These are phyloP conservation scores for Coboldia fuscipes DNA, from an alignment of 1,140 invertebrate species.

Conservation along the genomic window DNA sequence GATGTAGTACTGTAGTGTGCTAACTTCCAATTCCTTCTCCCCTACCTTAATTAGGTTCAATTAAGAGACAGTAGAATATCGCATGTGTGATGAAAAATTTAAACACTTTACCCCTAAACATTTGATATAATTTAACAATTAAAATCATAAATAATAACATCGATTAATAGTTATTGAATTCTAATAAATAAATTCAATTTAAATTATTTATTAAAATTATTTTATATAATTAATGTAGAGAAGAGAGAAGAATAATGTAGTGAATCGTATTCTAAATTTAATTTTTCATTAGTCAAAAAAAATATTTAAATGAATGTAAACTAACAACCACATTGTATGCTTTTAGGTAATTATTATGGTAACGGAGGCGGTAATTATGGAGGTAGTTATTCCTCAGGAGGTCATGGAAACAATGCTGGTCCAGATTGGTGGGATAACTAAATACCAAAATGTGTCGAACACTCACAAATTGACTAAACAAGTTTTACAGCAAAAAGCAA, in stretches of 20 bases:
- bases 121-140: too few relatives aligned
- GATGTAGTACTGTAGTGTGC: conserved; percentile 17
- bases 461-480: too few relatives aligned
- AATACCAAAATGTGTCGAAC: too few relatives aligned
- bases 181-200: background rate
- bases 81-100: background rate
- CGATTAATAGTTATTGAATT: too few relatives aligned
- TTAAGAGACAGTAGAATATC: conserved; percentile 6
- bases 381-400: conserved; percentile 9
- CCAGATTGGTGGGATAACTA: conserved; percentile 20
- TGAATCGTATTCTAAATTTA: background rate
- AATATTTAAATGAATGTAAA: background rate
- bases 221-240: background rate
- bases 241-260: background rate
- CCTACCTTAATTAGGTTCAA: conserved; percentile 21
- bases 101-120: too few relatives aligned
- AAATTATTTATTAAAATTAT: background rate
- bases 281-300: background rate
- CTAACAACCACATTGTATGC: too few relatives aligned
- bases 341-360: too few relatives aligned
- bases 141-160: too few relatives aligned
- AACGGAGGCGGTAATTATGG: conserved; percentile 6
- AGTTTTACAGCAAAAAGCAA: too few relatives aligned
- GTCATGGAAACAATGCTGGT: conserved; percentile 8
- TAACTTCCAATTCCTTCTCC: conserved; percentile 17